Conservation (phyloP, 2,113 vertebrate genomes). For the Perca flavescens region DNA sequence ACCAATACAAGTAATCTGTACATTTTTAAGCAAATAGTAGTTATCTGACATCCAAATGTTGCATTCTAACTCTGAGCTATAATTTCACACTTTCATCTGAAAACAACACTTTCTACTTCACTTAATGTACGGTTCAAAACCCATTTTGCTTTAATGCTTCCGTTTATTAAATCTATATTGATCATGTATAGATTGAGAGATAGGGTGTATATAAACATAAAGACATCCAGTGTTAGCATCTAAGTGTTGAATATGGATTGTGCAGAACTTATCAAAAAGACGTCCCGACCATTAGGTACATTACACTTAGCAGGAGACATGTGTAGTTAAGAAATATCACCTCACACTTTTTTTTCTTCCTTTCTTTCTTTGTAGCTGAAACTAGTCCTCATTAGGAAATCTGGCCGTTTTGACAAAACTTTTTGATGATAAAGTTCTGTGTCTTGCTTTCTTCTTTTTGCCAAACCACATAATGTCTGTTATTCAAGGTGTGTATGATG, state of each 20-base stretch:
- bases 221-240: background rate
- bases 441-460: background rate
- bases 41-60: background rate
- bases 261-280: background rate
- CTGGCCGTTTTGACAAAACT: constrained; percentile 11
- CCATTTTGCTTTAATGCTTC: background rate
- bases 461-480: constrained; percentile 33
- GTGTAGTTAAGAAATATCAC: background rate
- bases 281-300: too few relatives aligned
- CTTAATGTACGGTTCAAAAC: background rate
- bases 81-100: background rate
- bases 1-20: background rate
- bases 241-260: background rate
- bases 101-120: background rate
- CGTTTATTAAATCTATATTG: background rate
- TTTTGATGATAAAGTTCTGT: background rate
- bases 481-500: constrained; percentile 4
- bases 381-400: background rate
- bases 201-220: background rate
- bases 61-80: background rate
- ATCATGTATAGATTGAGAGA: background rate
- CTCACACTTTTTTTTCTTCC: constrained; percentile 4
- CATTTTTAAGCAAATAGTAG: background rate
- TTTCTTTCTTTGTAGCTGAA: background rate
- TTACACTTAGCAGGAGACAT: background rate